A percentile compares a stretch with the other conserved stretches of the same genome.
These are phyloP conservation scores for Drosophila neonasuta DNA, from an alignment of 2,888 invertebrate species.

Conservation along the genomic window DNA sequence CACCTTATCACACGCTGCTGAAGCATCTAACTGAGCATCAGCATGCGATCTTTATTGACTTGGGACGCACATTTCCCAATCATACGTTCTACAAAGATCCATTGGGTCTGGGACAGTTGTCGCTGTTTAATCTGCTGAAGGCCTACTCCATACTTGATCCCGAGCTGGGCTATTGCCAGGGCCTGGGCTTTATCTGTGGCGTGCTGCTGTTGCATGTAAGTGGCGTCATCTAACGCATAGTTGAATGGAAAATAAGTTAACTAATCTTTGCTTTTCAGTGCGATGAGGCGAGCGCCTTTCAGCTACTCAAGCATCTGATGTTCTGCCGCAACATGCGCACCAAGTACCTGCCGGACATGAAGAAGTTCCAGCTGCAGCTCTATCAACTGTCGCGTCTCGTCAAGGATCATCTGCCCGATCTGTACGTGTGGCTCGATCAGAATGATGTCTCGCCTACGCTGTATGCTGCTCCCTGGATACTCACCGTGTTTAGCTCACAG, in stretches of 20 bases:
- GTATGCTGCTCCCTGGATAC: conserved; percentile 98
- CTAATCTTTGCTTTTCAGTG: conserved; percentile 85
- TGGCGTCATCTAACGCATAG: too few relatives aligned
- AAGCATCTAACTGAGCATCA: conserved; percentile 96
- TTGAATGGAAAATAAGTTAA: neutral
- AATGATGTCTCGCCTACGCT: conserved; percentile 96
- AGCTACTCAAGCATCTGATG: conserved; percentile 94
- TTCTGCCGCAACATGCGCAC: conserved; percentile 92
- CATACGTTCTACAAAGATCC: conserved; percentile 96
- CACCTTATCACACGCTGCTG: conserved; percentile 90
- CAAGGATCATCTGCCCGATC: conserved; percentile 92
- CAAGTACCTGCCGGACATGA: conserved; percentile 97
- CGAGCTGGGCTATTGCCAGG: conserved; percentile 98
- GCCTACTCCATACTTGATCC: conserved; percentile 97
- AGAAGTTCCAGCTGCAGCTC: conserved; percentile 92
- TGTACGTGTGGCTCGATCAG: conserved; percentile 92
- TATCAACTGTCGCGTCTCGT: conserved; percentile 96
- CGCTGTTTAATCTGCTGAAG: conserved; percentile 96
- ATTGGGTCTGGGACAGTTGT: conserved; percentile 95
- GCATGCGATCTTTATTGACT: conserved; percentile 97
- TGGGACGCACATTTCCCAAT: conserved; percentile 94
- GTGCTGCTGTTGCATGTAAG: conserved; percentile 95
- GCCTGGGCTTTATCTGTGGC: conserved; percentile 97
- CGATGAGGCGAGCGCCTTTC: conserved; percentile 95
- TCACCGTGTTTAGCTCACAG: conserved; percentile 96